Percentiles rank a stretch among this genome's conserved stretches.
Evolutionary conservation across 2,797 vertebrate genomes (phyloP).

Genomic region (Moxostoma hubbsi): DNA sequence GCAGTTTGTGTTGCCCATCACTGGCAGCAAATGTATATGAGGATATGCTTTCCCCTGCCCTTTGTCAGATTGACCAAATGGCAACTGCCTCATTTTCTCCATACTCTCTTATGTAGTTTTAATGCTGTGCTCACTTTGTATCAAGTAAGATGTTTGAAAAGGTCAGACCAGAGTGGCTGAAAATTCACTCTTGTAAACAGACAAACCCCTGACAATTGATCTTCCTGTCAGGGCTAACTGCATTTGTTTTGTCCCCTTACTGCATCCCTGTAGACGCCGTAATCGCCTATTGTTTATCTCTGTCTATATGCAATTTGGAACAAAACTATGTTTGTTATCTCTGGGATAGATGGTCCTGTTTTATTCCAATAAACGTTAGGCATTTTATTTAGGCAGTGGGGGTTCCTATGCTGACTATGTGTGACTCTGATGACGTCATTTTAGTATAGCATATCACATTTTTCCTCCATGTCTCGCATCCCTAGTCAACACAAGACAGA

Average conservation of each 20-base stretch:
- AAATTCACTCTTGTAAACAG: constrained; percentile 37
- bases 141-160: constrained; percentile 43
- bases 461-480: too few relatives aligned
- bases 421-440: too few relatives aligned
- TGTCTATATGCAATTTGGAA: too few relatives aligned
- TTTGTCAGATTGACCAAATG: constrained; percentile 14
- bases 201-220: constrained; percentile 10
- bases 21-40: constrained; percentile 14
- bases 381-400: too few relatives aligned
- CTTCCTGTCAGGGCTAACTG: background rate
- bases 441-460: too few relatives aligned
- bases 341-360: too few relatives aligned
- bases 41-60: constrained; percentile 39
- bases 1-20: constrained; percentile 57
- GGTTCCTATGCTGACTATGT: too few relatives aligned
- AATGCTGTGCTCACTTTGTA: constrained; percentile 30
- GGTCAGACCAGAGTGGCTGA: constrained; percentile 52
- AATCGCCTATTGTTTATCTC: background rate
- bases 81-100: constrained; percentile 32
- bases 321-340: too few relatives aligned
- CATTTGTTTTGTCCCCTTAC: background rate
- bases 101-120: constrained; percentile 31
- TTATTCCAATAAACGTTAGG: too few relatives aligned
- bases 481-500: too few relatives aligned
- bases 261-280: background rate